Conservation (phyloP, 2,113 vertebrate species). For the Cyphomyrus discorhynchus region DNA sequence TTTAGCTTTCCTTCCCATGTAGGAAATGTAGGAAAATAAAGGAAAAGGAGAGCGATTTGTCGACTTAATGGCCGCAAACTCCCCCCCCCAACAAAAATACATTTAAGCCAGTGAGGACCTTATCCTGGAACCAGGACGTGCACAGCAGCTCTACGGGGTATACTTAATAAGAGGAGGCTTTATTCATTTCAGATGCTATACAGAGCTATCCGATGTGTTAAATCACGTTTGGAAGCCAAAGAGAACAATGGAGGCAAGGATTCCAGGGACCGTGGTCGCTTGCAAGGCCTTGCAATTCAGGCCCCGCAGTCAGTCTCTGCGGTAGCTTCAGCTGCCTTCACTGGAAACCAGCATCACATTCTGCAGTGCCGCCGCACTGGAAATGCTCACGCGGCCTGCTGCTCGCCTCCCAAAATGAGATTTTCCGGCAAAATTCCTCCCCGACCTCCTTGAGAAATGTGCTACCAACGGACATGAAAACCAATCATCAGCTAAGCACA, state of each 20-base stretch:
- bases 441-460: background rate
- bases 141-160: background rate
- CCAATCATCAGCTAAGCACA: background rate
- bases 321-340: background rate
- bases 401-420: background rate
- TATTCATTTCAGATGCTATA: constrained; percentile 29
- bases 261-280: constrained; percentile 13
- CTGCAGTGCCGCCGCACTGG: background rate
- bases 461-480: background rate
- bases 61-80: background rate
- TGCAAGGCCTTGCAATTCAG: background rate
- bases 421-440: background rate
- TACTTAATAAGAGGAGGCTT: constrained; percentile 38
- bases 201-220: constrained; percentile 32
- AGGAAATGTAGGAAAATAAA: background rate
- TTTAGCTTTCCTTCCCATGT: background rate
- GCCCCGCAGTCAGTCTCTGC: background rate
- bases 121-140: constrained; percentile 16
- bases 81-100: constrained; percentile 1
- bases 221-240: constrained; percentile 43
- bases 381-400: background rate
- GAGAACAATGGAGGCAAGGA: constrained; percentile 30
- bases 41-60: background rate
- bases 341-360: background rate
- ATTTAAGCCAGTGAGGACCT: constrained; percentile 20